phyloP scores from a whole-genome alignment of 2,797 vertebrate species.

The Micropoecilia bifurca region DNA sequence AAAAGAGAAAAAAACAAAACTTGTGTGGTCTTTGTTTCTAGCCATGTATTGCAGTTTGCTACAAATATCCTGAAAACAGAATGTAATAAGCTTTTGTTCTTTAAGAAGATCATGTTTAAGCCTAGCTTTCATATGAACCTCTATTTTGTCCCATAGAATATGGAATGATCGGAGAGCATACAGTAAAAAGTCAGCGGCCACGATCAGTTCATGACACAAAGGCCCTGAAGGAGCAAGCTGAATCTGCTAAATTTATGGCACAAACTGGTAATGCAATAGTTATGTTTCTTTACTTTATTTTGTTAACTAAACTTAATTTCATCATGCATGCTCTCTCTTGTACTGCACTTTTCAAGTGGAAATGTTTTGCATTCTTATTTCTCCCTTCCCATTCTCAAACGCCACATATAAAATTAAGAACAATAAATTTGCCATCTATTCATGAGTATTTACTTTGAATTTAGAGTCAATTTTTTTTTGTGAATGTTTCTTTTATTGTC shows the following conservation, averaged over 20 bases:
- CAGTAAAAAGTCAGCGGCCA: conserved; percentile 99
- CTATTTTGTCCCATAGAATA: conserved; percentile 99
- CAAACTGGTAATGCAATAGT: conserved; percentile 99
- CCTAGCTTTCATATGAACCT: conserved; percentile 98
- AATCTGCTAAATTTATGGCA: conserved; percentile 99
- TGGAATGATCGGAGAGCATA: conserved; percentile 99
- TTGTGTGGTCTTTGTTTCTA: conserved; percentile 87
- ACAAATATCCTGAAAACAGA: conserved; percentile 76
- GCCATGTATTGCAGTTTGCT: conserved; percentile 78
- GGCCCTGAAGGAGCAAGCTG: conserved; percentile 99
- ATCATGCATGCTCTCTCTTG: conserved; percentile 98
- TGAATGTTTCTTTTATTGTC: conserved; percentile 74
- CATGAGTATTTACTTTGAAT: conserved; percentile 69
- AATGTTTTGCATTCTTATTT: conserved; percentile 82
- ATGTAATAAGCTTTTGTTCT: conserved; percentile 82
- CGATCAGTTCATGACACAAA: conserved; percentile 99
- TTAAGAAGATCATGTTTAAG: conserved; percentile 80
- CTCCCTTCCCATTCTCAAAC: conserved; percentile 79
- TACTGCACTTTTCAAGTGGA: conserved; percentile 86
- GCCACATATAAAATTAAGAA: conserved; percentile 79
- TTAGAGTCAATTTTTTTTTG: conserved; percentile 71
- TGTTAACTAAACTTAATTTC: conserved; percentile 89
- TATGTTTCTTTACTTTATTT: conserved; percentile 90
- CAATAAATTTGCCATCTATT: conserved; percentile 68
- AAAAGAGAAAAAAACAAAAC: conserved; percentile 73